Evolutionary conservation across 2,888 invertebrate genomes (phyloP), one percentile per base, ranked within the genome.

Genomic region (Melanargia galathea): DNA sequence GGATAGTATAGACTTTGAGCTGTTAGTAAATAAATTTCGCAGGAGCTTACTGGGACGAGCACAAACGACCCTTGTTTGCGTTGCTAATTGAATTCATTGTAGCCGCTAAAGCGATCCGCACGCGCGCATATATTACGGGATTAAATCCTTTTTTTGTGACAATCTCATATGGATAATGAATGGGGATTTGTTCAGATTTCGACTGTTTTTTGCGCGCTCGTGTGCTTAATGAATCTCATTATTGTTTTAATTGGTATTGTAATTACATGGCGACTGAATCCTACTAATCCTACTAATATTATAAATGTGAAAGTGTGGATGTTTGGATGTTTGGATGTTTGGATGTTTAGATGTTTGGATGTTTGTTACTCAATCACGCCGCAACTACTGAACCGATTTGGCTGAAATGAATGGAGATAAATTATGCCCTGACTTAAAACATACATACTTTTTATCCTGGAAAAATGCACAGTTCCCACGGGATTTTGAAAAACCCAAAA

Each of bases 21-120:
- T 75, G 71, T 78, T 68, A 63, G 85, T 79, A 86, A 87, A 87
- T 83, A 87, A 78, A 75, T 75, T 78, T 75, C 65, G 74, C 75
- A 70, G 66, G 67, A 72, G 67, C 45, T 77, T 77, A 77, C 77
- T 76, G 71, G 72, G 66, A 63, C 56, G 60, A 66, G 68, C 63
- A 75, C 79, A 79, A 81, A 80, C 76, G 75, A 74, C 84, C 84
- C 81, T 73, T 87, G 88, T 90, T 90, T 89, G 78, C 78, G 68
- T 72, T 75, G 80, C 86, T 90, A 89, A 90, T 90, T 90, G 89
- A 88, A 88, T 88, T 86, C 86, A 85, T 88, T 89, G 87, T 86
- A 80, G 73, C 81, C 77, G 79, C 76, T 62, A 60, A 60, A 69
- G 65, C 60, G 65, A 54, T 63, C 73, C 68, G 75, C 73, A 72